A percentile compares a stretch with the other conserved stretches of the same genome.
Evolutionary conservation across 2,888 invertebrate genomes (phyloP).

Genomic region (Nemotelus pantherinus): DNA sequence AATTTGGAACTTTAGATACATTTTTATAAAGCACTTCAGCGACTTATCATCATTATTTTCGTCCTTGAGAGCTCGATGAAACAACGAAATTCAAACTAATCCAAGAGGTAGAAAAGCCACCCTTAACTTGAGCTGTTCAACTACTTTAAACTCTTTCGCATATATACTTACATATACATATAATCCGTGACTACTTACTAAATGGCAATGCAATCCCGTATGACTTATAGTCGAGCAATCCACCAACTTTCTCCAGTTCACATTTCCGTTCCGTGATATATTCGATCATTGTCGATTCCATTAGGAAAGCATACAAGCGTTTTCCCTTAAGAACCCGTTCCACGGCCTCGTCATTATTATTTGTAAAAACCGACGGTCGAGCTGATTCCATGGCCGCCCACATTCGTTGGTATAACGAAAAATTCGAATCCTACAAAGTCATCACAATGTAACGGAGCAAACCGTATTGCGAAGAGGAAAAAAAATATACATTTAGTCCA

Average conservation of each 20-base stretch:
- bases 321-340: constrained; percentile 79
- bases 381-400: constrained; percentile 89
- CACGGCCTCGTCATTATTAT: constrained; percentile 83
- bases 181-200: constrained; percentile 69
- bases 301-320: constrained; percentile 89
- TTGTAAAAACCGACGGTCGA: constrained; percentile 82
- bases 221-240: constrained; percentile 87
- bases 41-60: too few species aligned
- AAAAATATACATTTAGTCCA: neutral
- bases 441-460: constrained; percentile 10
- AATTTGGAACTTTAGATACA: too few species aligned
- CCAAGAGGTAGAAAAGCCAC: constrained; percentile 13
- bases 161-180: too few species aligned
- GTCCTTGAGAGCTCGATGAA: too few species aligned
- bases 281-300: constrained; percentile 95
- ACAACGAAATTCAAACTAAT: too few species aligned
- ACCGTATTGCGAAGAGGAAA: neutral
- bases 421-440: constrained; percentile 76
- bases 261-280: constrained; percentile 86
- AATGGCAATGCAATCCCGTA: constrained; percentile 93
- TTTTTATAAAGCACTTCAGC: too few species aligned
- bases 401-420: constrained; percentile 86
- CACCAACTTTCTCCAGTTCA: constrained; percentile 81
- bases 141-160: too few species aligned
- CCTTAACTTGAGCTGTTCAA: neutral